Evolutionary conservation across 2,888 invertebrate genomes (phyloP).

Genomic region (Rotaria macrura): DNA sequence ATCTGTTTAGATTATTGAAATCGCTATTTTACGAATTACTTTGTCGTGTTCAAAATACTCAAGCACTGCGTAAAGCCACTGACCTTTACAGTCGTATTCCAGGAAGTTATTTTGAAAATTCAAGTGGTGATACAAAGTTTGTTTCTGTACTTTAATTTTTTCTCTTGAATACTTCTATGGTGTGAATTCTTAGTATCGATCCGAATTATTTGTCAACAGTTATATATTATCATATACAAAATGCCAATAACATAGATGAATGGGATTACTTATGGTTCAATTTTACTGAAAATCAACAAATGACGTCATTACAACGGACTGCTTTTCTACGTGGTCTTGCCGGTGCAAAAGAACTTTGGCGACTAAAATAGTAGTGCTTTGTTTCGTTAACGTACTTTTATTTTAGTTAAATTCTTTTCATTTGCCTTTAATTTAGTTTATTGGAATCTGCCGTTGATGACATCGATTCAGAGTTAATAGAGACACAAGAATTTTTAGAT

Average conservation of each 20-base stretch:
- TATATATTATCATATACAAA: conserved; percentile 31
- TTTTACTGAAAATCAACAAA: background rate
- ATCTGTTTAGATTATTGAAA: conserved; percentile 22
- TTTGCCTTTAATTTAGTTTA: background rate
- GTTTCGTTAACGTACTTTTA: background rate
- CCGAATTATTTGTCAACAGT: conserved; percentile 14
- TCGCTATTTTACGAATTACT: conserved; percentile 19
- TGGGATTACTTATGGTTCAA: conserved; percentile 20
- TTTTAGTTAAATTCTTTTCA: background rate
- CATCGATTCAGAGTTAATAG: background rate
- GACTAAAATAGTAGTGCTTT: background rate
- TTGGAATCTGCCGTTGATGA: conserved; percentile 21
- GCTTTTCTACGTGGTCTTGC: background rate
- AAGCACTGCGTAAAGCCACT: conserved; percentile 25
- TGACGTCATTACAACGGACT: background rate
- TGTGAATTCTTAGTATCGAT: conserved; percentile 2
- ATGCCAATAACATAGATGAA: conserved; percentile 29
- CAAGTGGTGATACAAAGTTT: background rate
- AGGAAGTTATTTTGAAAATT: background rate
- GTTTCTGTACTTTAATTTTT: background rate
- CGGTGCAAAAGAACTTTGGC: background rate
- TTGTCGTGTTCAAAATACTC: conserved; percentile 31
- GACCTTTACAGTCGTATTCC: conserved; percentile 17
- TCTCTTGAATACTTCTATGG: background rate
- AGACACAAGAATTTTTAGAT: conserved; percentile 25